phyloP scores from a whole-genome alignment of 2,113 vertebrate genomes.

The Xyrauchen texanus region DNA sequence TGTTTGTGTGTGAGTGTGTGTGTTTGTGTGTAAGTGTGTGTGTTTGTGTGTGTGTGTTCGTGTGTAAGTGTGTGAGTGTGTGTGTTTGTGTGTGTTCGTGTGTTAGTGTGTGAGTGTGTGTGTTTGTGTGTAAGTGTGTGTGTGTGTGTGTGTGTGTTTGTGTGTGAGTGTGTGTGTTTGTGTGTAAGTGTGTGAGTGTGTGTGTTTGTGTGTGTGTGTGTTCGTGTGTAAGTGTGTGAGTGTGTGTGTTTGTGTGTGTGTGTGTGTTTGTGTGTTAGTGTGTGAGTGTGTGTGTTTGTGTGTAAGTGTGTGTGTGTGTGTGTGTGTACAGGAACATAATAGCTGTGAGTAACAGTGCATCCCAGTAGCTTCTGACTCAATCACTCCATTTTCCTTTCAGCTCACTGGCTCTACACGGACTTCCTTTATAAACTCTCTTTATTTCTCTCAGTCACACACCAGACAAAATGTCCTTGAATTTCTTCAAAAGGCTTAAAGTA shows the following conservation, averaged over 20 bases:
- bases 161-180: too few species aligned
- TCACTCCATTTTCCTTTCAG: slow-evolving; percentile 60
- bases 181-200: background rate
- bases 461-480: background rate
- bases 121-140: too few species aligned
- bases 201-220: slow-evolving; percentile 2
- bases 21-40: too few species aligned
- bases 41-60: slow-evolving; percentile 6
- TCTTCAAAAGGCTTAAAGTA: background rate
- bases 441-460: background rate
- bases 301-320: background rate
- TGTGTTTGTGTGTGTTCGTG: slow-evolving; percentile 4
- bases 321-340: slow-evolving; percentile 31
- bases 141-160: slow-evolving; percentile 14
- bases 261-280: too few species aligned
- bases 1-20: too few species aligned
- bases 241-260: slow-evolving; percentile 16
- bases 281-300: too few species aligned
- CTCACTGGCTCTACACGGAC: slow-evolving; percentile 33
- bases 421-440: slow-evolving; percentile 60
- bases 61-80: too few species aligned
- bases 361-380: slow-evolving; percentile 31
- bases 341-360: slow-evolving; percentile 39
- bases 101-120: too few species aligned
- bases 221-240: too few species aligned